Conservation (phyloP, 2,113 vertebrate species). For the Petrocephalus zakoni region DNA sequence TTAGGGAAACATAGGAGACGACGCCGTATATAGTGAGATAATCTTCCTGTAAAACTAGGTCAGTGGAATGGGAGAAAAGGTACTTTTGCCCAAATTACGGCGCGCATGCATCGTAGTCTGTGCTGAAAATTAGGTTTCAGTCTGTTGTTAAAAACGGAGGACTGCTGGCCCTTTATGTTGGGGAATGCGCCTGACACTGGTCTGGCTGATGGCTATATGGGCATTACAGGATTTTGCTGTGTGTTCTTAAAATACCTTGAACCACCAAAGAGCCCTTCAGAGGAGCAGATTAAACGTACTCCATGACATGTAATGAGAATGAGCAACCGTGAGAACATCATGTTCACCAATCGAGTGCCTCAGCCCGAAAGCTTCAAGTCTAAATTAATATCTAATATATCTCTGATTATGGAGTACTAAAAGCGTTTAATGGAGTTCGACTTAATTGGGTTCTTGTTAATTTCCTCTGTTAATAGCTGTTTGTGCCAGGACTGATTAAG, state of each 20-base stretch:
- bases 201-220: not conserved
- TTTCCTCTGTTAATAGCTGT: slow-evolving; percentile 34
- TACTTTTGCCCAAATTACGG: slow-evolving; percentile 2
- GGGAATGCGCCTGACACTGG: not conserved
- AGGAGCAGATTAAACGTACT: slow-evolving; percentile 25
- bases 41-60: slow-evolving; percentile 10
- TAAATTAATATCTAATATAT: slow-evolving; percentile 40
- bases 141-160: not conserved
- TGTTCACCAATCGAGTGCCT: slow-evolving; percentile 22
- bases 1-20: slow-evolving; percentile 46
- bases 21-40: not conserved
- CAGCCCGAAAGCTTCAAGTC: slow-evolving; percentile 28
- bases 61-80: not conserved
- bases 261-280: not conserved
- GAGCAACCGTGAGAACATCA: slow-evolving; percentile 23
- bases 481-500: slow-evolving; percentile 33
- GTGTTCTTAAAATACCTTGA: not conserved
- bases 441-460: slow-evolving; percentile 30
- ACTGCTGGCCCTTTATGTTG: not conserved
- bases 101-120: not conserved
- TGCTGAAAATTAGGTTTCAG: slow-evolving; percentile 3
- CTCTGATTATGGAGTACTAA: slow-evolving; percentile 37
- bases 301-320: slow-evolving; percentile 30
- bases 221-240: not conserved
- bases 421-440: slow-evolving; percentile 35